phyloP scores from a whole-genome alignment of 2,797 vertebrate species.

The Hydrophis major region DNA sequence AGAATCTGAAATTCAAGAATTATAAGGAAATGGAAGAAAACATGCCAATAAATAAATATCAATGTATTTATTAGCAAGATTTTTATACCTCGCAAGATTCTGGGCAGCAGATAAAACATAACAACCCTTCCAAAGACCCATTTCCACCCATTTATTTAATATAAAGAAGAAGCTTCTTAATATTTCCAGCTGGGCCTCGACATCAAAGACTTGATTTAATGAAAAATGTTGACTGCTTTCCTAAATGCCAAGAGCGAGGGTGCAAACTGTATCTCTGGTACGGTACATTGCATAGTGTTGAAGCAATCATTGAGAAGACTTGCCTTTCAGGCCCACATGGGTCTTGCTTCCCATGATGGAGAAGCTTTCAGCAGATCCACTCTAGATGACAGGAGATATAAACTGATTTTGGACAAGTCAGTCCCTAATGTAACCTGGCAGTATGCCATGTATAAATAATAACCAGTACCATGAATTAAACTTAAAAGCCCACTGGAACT shows the following conservation, averaged over 20 bases:
- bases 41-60: background rate
- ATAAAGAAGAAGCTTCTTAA: background rate
- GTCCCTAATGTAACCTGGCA: background rate
- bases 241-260: background rate
- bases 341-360: background rate
- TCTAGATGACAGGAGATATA: background rate
- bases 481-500: background rate
- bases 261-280: background rate
- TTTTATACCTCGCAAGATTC: background rate
- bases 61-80: background rate
- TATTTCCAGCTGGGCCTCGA: background rate
- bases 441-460: background rate
- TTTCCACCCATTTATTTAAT: background rate
- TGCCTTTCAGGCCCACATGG: background rate
- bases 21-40: background rate
- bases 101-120: background rate
- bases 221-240: background rate
- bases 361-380: background rate
- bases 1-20: background rate
- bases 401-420: background rate
- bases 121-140: background rate
- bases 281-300: background rate
- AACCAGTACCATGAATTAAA: background rate
- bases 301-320: background rate
- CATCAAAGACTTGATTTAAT: background rate